Conservation (phyloP, 2,797 vertebrate species). For the Enteromius radiatus region DNA sequence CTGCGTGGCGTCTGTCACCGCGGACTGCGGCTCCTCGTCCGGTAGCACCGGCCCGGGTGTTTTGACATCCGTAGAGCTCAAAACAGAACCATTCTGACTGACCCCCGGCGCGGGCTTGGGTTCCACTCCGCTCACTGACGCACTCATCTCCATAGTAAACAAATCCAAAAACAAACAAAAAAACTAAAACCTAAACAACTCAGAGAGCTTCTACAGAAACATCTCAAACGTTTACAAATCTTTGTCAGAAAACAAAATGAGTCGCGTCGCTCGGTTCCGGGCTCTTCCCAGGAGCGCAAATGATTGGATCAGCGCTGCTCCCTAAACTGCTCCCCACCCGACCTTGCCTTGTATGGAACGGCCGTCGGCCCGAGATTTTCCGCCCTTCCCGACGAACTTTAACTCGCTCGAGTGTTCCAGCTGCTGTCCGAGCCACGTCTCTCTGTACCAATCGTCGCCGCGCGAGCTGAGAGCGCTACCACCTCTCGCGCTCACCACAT, state of each 20-base stretch:
- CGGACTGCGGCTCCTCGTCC: conserved; percentile 69
- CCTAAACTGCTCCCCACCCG: conserved; percentile 38
- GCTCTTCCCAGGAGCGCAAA: conserved; percentile 43
- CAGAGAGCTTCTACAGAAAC: background rate
- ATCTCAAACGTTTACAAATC: background rate
- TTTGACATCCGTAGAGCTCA: conserved; percentile 6
- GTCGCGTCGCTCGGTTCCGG: conserved; percentile 28
- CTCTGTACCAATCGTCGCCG: conserved; percentile 17
- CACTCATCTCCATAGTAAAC: conserved; percentile 44
- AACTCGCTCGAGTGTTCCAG: conserved; percentile 21
- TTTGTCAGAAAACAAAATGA: background rate
- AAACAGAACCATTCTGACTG: conserved; percentile 17
- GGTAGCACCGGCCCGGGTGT: conserved; percentile 54
- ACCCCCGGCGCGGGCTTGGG: conserved; percentile 19
- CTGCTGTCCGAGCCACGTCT: conserved; percentile 43
- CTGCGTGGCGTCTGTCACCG: conserved; percentile 76
- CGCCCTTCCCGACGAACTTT: conserved; percentile 27
- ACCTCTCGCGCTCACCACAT: conserved; percentile 45
- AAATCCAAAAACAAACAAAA: conserved; percentile 7
- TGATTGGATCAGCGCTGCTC: conserved; percentile 42
- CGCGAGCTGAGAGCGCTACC: conserved; percentile 17
- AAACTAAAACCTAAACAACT: conserved; percentile 10
- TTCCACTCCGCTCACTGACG: conserved; percentile 46
- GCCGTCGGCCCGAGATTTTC: conserved; percentile 11
- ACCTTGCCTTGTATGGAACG: conserved; percentile 49